Conservation (phyloP, 1,140 invertebrate species). For the Trissolcus basalis region DNA sequence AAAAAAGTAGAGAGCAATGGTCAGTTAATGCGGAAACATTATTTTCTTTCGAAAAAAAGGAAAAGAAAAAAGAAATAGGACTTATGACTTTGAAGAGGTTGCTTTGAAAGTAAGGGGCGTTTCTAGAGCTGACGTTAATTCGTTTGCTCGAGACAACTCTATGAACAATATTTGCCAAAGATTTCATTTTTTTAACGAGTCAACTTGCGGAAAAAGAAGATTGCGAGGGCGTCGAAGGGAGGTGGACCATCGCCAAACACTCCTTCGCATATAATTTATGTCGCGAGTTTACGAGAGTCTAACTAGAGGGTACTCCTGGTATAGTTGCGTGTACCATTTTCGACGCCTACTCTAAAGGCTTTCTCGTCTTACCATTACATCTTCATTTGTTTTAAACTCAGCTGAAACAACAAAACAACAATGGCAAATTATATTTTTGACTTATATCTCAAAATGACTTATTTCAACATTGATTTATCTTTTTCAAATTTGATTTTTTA, state of each 20-base stretch:
- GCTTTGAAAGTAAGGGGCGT: too few relatives aligned
- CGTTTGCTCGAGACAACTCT: too few relatives aligned
- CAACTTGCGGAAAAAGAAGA: conserved; percentile 38
- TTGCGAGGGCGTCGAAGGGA: conserved; percentile 73
- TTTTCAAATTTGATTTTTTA: too few relatives aligned
- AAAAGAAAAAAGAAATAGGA: too few relatives aligned
- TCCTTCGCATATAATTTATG: conserved; percentile 69
- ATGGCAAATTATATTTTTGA: too few relatives aligned
- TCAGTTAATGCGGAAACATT: too few relatives aligned
- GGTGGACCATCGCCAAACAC: conserved; percentile 73
- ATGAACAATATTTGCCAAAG: conserved; percentile 70
- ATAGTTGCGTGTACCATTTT: conserved; percentile 57
- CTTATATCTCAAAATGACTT: too few relatives aligned
- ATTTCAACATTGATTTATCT: too few relatives aligned
- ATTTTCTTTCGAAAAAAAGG: too few relatives aligned
- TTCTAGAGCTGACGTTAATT: too few relatives aligned
- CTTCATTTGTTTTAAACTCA: conserved; percentile 50
- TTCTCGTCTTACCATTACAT: conserved; percentile 47
- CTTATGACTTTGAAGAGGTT: too few relatives aligned
- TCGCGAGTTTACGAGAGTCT: conserved; percentile 70
- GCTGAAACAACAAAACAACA: neutral
- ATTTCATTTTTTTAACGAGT: conserved; percentile 56
- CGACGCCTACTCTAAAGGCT: conserved; percentile 56
- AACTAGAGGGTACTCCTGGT: conserved; percentile 70
- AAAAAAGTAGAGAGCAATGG: too few relatives aligned